phyloP scores from a whole-genome alignment of 2,888 invertebrate genomes.

The Synanthedon formicaeformis region DNA sequence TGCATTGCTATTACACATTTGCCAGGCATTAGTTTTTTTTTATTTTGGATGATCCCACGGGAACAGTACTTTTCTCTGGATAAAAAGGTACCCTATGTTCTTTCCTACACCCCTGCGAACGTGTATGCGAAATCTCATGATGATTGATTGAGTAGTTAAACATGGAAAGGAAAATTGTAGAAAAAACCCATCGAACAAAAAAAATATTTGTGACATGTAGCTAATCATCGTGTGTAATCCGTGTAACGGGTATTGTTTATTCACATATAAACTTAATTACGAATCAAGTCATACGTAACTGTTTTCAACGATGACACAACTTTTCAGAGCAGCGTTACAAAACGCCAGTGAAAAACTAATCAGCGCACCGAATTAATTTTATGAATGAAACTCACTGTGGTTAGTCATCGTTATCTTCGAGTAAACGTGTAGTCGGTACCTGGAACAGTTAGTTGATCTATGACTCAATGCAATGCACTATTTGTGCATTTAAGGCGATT shows the following conservation, averaged over 20 bases:
- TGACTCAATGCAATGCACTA: not conserved
- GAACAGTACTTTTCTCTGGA: no score
- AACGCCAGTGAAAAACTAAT: constrained; percentile 14
- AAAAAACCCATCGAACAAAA: no score
- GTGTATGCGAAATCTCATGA: no score
- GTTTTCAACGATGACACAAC: constrained; percentile 17
- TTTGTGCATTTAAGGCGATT: no score
- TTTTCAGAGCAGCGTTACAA: constrained; percentile 10
- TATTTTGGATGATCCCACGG: no score
- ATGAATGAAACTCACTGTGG: constrained; percentile 51
- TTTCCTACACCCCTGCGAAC: no score
- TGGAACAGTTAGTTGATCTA: not conserved
- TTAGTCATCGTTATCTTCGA: constrained; percentile 38
- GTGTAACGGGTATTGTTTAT: constrained; percentile 11
- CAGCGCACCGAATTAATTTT: constrained; percentile 24
- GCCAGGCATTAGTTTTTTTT: no score
- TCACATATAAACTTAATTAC: constrained; percentile 6
- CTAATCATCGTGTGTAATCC: not conserved
- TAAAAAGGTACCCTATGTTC: no score
- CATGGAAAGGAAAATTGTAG: no score
- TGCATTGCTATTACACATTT: no score
- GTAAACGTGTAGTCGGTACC: not conserved
- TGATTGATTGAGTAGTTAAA: no score
- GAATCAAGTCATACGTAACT: not conserved
- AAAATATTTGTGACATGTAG: not conserved